Base-by-base conservation (phyloP, 2,888 invertebrate genomes). In the Hyposoter didymator region DNA sequence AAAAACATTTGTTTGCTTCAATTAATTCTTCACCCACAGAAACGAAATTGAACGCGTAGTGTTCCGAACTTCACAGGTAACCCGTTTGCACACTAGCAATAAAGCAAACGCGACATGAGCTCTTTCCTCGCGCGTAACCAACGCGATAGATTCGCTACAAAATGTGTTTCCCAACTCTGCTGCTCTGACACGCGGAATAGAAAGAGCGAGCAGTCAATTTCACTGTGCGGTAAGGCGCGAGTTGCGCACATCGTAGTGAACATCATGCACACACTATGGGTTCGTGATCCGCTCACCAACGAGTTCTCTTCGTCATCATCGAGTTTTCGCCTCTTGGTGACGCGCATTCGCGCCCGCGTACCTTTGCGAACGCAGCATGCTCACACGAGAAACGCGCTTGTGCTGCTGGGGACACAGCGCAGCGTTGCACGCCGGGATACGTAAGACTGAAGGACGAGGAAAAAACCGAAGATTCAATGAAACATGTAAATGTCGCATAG, bases 181-280 rank as follows among this genome's bases (percentile, higher is more conserved):
- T 28, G 28, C 14, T 28, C 28, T 28, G 14, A 14, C 59, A 28
- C 14, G 12, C 55, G 55, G 55, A 55, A 55, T 52, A 35, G 32
- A 79, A 39, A 39, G 62, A 7, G 87, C 78, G 39, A 39, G 8
- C 39, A 0, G 59, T 89, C 0, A 17, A 10, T 1, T 86, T 87
- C 32, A 83, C 80, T 12, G 22, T 22, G 12, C 55, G 22, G 55
- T 55, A n/a, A 19, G 19, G 8, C 19, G 19, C 52, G 22, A 52
- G 10, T 19, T 55, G 7, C 55, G 55, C 55, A 55, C 55, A 55
- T 55, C 22, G 7, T 22, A 55, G 55, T 2, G 10, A 28, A 59
- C 5, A 5, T 28, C 28, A 59, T 28, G 59, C 59, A 59, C 59
- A 59, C 59, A 22, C 28, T 14, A 28, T 59, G 59, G 28, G 28